Conservation (phyloP, 2,797 vertebrate species). For the Triplophysa yarkandensis region DNA sequence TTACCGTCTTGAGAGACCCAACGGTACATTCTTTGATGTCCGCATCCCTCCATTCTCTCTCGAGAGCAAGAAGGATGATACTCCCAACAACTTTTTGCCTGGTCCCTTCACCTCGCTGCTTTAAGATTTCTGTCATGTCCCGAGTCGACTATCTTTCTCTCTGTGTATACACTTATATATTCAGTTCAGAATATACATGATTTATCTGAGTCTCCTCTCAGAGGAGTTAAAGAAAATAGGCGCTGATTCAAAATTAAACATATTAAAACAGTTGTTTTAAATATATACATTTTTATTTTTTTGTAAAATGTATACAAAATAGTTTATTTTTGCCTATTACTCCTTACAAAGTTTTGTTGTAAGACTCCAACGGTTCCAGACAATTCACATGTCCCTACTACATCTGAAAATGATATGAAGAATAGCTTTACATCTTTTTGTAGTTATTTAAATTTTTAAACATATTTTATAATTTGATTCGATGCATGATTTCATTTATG, state of each 20-base stretch:
- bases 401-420: background rate
- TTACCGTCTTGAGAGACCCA: constrained; percentile 65
- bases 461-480: too few relatives aligned
- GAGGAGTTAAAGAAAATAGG: background rate
- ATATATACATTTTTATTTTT: too few relatives aligned
- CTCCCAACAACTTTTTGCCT: constrained; percentile 65
- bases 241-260: too few relatives aligned
- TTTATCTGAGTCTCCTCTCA: background rate
- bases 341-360: too few relatives aligned
- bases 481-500: background rate
- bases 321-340: too few relatives aligned
- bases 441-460: background rate
- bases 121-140: constrained; percentile 45
- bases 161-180: background rate
- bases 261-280: too few relatives aligned
- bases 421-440: background rate
- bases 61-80: constrained; percentile 69
- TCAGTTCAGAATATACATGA: background rate
- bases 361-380: too few relatives aligned
- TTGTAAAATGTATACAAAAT: too few relatives aligned
- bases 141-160: background rate
- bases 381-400: background rate
- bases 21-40: constrained; percentile 66
- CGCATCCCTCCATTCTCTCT: constrained; percentile 70
- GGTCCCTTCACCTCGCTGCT: constrained; percentile 63